These are phyloP conservation scores for Lumbricus terrestris DNA, from an alignment of 2,888 invertebrate genomes.

Conservation along the genomic window DNA sequence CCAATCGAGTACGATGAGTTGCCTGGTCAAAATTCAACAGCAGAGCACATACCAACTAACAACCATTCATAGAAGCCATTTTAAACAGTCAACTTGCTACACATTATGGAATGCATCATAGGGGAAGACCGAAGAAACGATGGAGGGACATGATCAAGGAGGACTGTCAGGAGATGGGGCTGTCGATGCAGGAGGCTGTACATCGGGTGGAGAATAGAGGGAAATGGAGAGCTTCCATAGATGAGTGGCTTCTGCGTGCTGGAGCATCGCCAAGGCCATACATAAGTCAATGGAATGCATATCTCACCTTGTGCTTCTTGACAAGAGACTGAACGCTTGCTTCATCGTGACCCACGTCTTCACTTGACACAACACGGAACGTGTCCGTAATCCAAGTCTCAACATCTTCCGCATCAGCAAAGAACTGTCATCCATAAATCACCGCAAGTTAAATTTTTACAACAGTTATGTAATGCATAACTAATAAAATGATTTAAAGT, in stretches of 20 bases:
- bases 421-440: slow-evolving; percentile 66
- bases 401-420: slow-evolving; percentile 97
- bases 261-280: too few species aligned
- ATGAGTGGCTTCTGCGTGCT: too few species aligned
- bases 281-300: neutral
- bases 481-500: neutral
- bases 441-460: neutral
- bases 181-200: too few species aligned
- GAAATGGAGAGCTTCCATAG: too few species aligned
- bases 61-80: neutral
- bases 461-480: neutral
- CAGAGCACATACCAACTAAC: neutral
- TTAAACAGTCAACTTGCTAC: neutral
- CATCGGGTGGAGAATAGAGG: too few species aligned
- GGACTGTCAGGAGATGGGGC: too few species aligned
- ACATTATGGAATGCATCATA: too few species aligned
- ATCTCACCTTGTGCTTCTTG: slow-evolving; percentile 85
- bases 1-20: too few species aligned
- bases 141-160: too few species aligned
- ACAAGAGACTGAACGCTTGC: slow-evolving; percentile 94
- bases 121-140: too few species aligned
- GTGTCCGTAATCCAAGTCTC: slow-evolving; percentile 99
- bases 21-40: neutral
- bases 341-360: slow-evolving; percentile 89
- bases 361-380: slow-evolving; percentile 88